phyloP scores from a whole-genome alignment of 2,888 invertebrate species.

The Scaptomyza cyrtandrae region DNA sequence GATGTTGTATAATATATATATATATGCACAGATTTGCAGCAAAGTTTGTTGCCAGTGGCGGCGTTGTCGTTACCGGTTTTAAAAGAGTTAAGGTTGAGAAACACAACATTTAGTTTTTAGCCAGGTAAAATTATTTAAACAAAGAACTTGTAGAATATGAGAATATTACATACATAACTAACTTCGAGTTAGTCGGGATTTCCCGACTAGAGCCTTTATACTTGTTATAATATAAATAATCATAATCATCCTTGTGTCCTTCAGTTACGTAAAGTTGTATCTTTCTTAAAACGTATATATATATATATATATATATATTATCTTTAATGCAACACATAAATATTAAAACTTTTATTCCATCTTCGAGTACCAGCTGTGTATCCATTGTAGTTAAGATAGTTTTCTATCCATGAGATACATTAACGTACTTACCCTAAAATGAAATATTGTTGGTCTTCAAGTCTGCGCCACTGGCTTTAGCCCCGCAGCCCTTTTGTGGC shows the following conservation, averaged over 20 bases:
- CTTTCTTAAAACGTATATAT: not conserved
- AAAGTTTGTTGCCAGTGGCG: slow-evolving; percentile 43
- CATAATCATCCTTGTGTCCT: no score
- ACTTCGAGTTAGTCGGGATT: no score
- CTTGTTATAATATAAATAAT: no score
- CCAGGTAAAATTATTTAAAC: not conserved
- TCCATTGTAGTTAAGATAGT: no score
- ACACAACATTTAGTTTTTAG: slow-evolving; percentile 3
- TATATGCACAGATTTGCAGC: slow-evolving; percentile 20
- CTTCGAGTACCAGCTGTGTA: not conserved
- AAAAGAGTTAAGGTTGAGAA: not conserved
- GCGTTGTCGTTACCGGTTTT: slow-evolving; percentile 21
- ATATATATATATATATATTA: not conserved
- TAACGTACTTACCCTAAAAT: not conserved
- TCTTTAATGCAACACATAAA: not conserved
- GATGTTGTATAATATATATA: slow-evolving; percentile 23
- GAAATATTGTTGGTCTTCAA: slow-evolving; percentile 12
- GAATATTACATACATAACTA: no score
- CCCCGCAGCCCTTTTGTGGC: slow-evolving; percentile 19
- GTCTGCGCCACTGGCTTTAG: slow-evolving; percentile 13
- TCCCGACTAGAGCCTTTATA: no score
- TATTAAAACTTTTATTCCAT: not conserved
- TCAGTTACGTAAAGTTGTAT: no score
- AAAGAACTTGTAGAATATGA: not conserved
- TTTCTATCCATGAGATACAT: not conserved